Conservation (phyloP, 2,888 invertebrate genomes). For the Polietes domitor region DNA sequence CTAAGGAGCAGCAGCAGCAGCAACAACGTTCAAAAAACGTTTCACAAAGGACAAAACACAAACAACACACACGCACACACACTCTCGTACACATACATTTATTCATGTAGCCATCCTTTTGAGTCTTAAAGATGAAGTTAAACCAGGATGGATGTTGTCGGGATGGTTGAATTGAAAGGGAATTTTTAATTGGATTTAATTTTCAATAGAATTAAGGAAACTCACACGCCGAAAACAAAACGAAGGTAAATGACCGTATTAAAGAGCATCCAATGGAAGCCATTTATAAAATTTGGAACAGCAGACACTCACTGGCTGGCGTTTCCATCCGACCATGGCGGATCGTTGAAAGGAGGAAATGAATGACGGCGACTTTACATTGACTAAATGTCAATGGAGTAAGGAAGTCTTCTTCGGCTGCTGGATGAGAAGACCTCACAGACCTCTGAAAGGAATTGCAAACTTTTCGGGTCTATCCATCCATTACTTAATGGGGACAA, state of each 20-base stretch:
- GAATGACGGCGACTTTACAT: neutral
- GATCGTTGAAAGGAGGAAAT: neutral
- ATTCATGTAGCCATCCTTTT: neutral
- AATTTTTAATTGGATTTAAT: constrained; percentile 64
- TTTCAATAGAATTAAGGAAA: constrained; percentile 51
- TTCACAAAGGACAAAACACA: neutral
- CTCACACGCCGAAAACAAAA: constrained; percentile 33
- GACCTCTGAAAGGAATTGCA: neutral
- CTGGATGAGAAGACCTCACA: neutral
- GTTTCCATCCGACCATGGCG: neutral
- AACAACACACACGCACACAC: neutral
- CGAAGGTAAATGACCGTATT: constrained; percentile 59
- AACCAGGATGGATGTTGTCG: constrained; percentile 15
- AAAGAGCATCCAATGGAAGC: constrained; percentile 22
- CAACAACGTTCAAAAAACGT: neutral
- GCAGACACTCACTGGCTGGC: neutral
- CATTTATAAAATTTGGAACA: constrained; percentile 21
- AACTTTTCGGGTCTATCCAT: too few species aligned
- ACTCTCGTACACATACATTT: neutral
- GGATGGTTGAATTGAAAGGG: constrained; percentile 44
- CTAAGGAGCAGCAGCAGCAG: neutral
- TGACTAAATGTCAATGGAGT: neutral
- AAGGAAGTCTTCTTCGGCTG: neutral
- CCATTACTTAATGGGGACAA: neutral
- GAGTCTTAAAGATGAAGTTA: neutral